Percentiles rank a stretch among this genome's conserved stretches.
Conservation (phyloP, 2,113 vertebrate species). For the Marmota monax region DNA sequence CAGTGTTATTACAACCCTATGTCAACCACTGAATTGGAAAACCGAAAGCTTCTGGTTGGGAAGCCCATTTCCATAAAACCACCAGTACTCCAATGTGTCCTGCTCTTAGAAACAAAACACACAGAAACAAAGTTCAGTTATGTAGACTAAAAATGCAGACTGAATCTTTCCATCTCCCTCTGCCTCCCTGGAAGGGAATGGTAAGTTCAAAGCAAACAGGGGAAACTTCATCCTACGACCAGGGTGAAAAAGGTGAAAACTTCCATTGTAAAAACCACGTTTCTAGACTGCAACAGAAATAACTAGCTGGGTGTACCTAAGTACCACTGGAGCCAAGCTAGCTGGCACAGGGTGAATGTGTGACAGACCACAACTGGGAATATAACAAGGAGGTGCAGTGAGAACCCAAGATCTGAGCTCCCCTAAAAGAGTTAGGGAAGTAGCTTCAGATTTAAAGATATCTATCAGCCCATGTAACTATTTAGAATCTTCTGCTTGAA, state of each 20-base stretch:
- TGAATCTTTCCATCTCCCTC: constrained; percentile 33
- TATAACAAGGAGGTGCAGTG: background rate
- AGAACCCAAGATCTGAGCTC: background rate
- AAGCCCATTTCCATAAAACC: constrained; percentile 60
- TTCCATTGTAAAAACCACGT: constrained; percentile 1
- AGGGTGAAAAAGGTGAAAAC: background rate
- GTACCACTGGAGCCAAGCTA: background rate
- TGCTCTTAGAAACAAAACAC: constrained; percentile 60
- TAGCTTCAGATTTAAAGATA: constrained; percentile 17
- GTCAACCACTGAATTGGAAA: constrained; percentile 28
- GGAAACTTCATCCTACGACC: background rate
- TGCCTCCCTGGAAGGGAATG: background rate
- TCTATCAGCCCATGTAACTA: background rate
- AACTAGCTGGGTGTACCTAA: background rate
- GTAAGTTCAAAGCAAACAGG: constrained; percentile 54
- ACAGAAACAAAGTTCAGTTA: constrained; percentile 47
- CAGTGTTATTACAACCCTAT: background rate
- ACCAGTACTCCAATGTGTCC: constrained; percentile 7
- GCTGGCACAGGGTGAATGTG: background rate
- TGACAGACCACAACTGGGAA: background rate
- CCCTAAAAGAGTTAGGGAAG: background rate
- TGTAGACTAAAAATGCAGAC: constrained; percentile 54
- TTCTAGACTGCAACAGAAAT: background rate
- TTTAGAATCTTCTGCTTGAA: constrained; percentile 8
- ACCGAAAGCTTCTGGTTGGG: background rate